Conservation (phyloP, 2,797 vertebrate species). For the Lateolabrax maculatus region DNA sequence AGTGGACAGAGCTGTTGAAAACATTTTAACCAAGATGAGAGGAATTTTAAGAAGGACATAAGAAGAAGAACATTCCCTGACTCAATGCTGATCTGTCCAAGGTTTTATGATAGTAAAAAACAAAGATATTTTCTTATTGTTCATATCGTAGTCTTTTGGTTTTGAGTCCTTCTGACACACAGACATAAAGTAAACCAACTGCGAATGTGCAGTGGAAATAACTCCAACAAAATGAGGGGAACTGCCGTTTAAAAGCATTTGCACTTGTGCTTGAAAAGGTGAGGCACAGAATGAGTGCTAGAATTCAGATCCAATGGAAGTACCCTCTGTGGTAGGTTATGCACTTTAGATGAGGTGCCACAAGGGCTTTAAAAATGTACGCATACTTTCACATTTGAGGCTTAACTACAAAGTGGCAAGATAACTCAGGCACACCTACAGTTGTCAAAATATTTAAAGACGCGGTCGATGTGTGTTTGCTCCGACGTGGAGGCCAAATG, state of each 20-base stretch:
- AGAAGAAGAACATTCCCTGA: background rate
- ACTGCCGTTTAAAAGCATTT: background rate
- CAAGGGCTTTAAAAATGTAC: background rate
- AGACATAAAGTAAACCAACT: background rate
- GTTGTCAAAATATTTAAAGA: slow-evolving; percentile 60
- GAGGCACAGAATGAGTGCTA: background rate
- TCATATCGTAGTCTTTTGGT: background rate
- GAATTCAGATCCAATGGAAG: background rate
- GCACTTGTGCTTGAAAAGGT: background rate
- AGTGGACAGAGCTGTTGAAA: background rate
- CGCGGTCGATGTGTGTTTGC: background rate
- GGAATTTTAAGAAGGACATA: background rate
- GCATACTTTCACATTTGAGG: slow-evolving; percentile 18
- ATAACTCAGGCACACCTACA: slow-evolving; percentile 40
- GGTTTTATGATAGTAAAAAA: too few relatives aligned
- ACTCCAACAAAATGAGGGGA: background rate
- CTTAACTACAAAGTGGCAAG: slow-evolving; percentile 1
- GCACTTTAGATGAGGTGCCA: background rate
- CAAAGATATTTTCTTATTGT: background rate
- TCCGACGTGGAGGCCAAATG: background rate
- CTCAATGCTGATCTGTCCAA: too few relatives aligned
- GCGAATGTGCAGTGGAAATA: background rate
- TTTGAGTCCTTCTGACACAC: background rate
- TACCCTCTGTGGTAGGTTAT: background rate
- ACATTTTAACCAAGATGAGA: background rate